Evolutionary conservation across 2,797 vertebrate species (phyloP).

Genomic region (Sylvilagus floridanus): DNA sequence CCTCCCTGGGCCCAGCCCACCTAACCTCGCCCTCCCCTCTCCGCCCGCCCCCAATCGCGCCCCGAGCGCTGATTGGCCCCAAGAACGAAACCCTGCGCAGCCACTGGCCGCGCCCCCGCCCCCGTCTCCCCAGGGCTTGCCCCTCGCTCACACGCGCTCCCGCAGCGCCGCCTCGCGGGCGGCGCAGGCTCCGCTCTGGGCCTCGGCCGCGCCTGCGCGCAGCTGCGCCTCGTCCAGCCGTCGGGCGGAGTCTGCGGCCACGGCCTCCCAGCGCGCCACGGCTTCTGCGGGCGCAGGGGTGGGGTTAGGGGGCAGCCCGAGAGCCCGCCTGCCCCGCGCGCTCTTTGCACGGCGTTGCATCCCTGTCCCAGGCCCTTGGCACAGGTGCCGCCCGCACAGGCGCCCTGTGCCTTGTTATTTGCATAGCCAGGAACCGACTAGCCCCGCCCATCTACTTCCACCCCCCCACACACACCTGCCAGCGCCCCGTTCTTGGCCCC

Average conservation of each 20-base stretch:
- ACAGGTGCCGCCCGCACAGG: too few relatives aligned
- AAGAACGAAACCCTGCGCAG: neutral
- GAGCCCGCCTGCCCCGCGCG: too few relatives aligned
- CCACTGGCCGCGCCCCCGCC: neutral
- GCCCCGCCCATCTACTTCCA: neutral
- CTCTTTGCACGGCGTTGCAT: neutral
- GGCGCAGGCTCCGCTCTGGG: constrained; percentile 51
- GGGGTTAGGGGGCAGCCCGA: neutral
- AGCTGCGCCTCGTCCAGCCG: constrained; percentile 48
- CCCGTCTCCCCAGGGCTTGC: neutral
- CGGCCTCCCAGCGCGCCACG: constrained; percentile 68
- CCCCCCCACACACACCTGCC: constrained; percentile 54
- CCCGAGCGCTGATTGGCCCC: neutral
- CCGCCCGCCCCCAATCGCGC: too few relatives aligned
- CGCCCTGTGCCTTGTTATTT: neutral
- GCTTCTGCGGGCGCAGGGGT: constrained; percentile 57
- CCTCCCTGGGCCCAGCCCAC: neutral
- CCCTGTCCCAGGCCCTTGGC: too few relatives aligned
- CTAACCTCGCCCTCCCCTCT: rapidly evolving
- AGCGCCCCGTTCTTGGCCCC: constrained; percentile 67
- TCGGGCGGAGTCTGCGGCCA: neutral
- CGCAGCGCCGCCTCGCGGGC: constrained; percentile 65
- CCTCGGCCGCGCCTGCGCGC: neutral
- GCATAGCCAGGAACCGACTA: neutral
- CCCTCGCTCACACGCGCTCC: constrained; percentile 69